These are phyloP conservation scores for Drosophila azteca DNA, from an alignment of 1,140 invertebrate species.

Conservation along the genomic window DNA sequence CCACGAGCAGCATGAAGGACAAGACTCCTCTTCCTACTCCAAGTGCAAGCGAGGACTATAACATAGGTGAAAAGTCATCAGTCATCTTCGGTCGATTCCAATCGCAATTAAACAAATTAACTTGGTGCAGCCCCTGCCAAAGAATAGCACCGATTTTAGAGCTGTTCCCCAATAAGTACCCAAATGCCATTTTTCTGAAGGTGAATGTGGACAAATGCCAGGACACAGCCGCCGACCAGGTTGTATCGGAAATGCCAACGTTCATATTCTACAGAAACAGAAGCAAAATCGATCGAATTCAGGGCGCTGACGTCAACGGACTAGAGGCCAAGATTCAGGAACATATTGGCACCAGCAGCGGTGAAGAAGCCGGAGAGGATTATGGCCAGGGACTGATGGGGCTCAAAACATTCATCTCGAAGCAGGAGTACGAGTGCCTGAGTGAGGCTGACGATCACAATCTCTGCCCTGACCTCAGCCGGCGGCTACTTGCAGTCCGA, in stretches of 20 bases:
- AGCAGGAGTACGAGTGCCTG: slow-evolving; percentile 96
- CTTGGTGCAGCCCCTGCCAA: slow-evolving; percentile 97
- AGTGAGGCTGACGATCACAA: slow-evolving; percentile 98
- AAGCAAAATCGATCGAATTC: slow-evolving; percentile 90
- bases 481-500: slow-evolving; percentile 94
- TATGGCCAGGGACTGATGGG: slow-evolving; percentile 92
- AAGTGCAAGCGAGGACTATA: too few relatives aligned
- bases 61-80: too few relatives aligned
- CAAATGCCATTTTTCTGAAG: slow-evolving; percentile 96
- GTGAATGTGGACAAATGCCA: slow-evolving; percentile 96
- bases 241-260: slow-evolving; percentile 98
- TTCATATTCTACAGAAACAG: slow-evolving; percentile 97
- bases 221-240: slow-evolving; percentile 92
- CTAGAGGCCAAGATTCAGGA: slow-evolving; percentile 96
- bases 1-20: too few relatives aligned
- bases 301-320: slow-evolving; percentile 92
- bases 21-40: too few relatives aligned
- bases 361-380: slow-evolving; percentile 88
- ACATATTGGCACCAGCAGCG: slow-evolving; percentile 89
- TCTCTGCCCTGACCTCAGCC: slow-evolving; percentile 89
- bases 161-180: slow-evolving; percentile 92
- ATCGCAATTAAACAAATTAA: slow-evolving; percentile 50
- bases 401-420: slow-evolving; percentile 92
- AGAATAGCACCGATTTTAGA: slow-evolving; percentile 96
- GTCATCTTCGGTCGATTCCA: too few relatives aligned